A percentile compares a stretch with the other conserved stretches of the same genome.
Conservation (phyloP, 2,797 vertebrate species). For the Geotrypetes seraphini region DNA sequence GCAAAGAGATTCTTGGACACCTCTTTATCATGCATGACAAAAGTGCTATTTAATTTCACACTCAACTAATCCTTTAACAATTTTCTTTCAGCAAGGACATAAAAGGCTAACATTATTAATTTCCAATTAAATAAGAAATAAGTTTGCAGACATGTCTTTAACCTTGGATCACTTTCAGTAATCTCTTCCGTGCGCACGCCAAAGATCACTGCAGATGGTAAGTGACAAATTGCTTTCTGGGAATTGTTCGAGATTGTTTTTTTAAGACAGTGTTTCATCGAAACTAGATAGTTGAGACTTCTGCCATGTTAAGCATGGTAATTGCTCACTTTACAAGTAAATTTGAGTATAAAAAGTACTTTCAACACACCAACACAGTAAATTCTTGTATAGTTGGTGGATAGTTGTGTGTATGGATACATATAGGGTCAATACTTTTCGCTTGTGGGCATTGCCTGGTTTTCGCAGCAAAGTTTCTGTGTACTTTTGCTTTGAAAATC, state of each 20-base stretch:
- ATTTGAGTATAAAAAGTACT: slow-evolving; percentile 18
- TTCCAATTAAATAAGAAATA: slow-evolving; percentile 43
- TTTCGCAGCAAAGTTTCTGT: no score
- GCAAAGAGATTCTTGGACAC: slow-evolving; percentile 12
- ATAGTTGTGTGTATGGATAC: no score
- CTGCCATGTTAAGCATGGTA: slow-evolving; percentile 16
- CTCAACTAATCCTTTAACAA: slow-evolving; percentile 49
- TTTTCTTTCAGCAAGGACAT: slow-evolving; percentile 44
- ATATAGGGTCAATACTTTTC: no score
- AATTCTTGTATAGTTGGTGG: slow-evolving; percentile 9
- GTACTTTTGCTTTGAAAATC: no score
- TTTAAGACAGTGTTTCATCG: slow-evolving; percentile 8
- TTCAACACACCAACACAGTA: slow-evolving; percentile 24
- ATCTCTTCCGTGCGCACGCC: slow-evolving; percentile 26
- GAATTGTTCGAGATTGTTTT: slow-evolving; percentile 17
- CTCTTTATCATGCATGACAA: slow-evolving; percentile 41
- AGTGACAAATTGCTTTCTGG: slow-evolving; percentile 33
- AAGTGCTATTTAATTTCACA: slow-evolving; percentile 59
- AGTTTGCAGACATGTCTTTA: slow-evolving; percentile 33
- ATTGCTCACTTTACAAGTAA: slow-evolving; percentile 12
- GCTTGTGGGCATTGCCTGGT: no score
- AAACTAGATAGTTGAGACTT: slow-evolving; percentile 19
- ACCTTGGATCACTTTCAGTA: slow-evolving; percentile 32
- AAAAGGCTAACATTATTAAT: slow-evolving; percentile 44
- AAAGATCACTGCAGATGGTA: slow-evolving; percentile 32